Conservation (phyloP, 2,113 vertebrate genomes). For the Misgurnus anguillicaudatus region DNA sequence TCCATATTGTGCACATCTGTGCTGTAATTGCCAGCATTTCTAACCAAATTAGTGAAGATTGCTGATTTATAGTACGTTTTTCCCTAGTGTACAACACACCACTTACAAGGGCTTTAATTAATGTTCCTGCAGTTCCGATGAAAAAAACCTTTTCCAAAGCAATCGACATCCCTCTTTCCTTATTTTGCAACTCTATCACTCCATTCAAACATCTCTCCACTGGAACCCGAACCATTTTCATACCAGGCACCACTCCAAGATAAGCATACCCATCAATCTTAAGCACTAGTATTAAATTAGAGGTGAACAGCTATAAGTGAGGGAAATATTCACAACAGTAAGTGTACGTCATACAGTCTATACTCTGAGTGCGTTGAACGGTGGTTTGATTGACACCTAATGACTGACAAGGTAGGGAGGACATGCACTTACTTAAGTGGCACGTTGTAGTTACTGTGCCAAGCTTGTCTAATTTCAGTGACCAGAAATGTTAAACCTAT, state of each 20-base stretch:
- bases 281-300: slow-evolving; percentile 7
- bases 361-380: neutral
- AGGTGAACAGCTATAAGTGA: neutral
- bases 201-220: slow-evolving; percentile 11
- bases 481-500: too few relatives aligned
- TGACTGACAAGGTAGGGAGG: neutral
- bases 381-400: neutral
- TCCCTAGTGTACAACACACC: slow-evolving; percentile 43
- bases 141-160: slow-evolving; percentile 39
- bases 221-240: slow-evolving; percentile 27
- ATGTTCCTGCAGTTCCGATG: slow-evolving; percentile 45
- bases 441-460: neutral
- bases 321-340: neutral
- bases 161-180: slow-evolving; percentile 17
- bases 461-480: neutral
- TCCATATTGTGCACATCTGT: slow-evolving; percentile 61
- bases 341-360: neutral
- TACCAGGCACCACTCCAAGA: slow-evolving; percentile 33
- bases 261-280: slow-evolving; percentile 30
- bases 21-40: slow-evolving; percentile 55
- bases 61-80: slow-evolving; percentile 46
- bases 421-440: neutral
- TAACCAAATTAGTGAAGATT: slow-evolving; percentile 53
- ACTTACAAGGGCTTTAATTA: slow-evolving; percentile 54
- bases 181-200: slow-evolving; percentile 4